These are phyloP conservation scores for Masticophis lateralis DNA, from an alignment of 2,797 vertebrate genomes.

Conservation along the genomic window DNA sequence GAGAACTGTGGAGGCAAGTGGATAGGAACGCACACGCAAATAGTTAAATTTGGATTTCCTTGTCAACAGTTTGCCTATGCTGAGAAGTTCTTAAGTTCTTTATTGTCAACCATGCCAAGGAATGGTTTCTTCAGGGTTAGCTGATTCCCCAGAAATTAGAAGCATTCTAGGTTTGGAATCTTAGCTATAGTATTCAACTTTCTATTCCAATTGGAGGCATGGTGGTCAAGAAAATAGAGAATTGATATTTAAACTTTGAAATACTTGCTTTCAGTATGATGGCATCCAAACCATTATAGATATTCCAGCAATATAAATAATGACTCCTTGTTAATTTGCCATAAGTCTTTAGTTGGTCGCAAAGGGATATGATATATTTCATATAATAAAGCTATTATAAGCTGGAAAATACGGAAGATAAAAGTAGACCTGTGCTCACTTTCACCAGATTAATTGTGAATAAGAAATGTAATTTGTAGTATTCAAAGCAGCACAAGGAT, in stretches of 20 bases:
- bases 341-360: background rate
- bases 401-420: conserved; percentile 19
- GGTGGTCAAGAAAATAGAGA: background rate
- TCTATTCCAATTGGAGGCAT: background rate
- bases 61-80: background rate
- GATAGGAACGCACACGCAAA: background rate
- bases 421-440: background rate
- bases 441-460: background rate
- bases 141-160: background rate
- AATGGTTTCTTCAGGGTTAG: background rate
- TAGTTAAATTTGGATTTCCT: background rate
- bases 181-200: background rate
- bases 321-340: background rate
- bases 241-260: too few species aligned
- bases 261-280: background rate
- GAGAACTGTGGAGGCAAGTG: too few species aligned
- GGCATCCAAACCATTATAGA: background rate
- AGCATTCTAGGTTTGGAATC: background rate
- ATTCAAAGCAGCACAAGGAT: conserved; percentile 9
- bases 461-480: rapidly evolving
- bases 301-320: background rate
- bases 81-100: background rate
- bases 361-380: background rate
- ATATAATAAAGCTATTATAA: background rate
- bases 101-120: background rate